phyloP scores from a whole-genome alignment of 2,888 invertebrate genomes.

The Danaus chrysippus region DNA sequence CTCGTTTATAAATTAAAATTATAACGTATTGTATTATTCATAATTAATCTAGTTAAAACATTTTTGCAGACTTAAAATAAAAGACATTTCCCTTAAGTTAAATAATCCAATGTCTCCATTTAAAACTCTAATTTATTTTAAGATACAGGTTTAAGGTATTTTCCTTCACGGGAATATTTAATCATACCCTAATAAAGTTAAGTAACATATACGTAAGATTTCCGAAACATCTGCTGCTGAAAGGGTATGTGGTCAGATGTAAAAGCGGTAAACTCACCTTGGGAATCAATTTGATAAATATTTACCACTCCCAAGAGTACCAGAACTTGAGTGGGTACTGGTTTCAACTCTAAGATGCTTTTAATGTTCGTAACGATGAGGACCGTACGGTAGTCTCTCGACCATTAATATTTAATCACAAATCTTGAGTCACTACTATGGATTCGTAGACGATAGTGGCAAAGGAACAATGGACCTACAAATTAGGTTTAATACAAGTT shows the following conservation, averaged over 20 bases:
- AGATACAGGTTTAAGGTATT: too few species aligned
- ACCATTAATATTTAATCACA: constrained; percentile 28
- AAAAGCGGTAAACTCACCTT: constrained; percentile 61
- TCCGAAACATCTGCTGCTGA: constrained; percentile 66
- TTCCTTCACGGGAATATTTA: constrained; percentile 2
- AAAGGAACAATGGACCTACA: constrained; percentile 3
- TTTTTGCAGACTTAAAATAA: too few species aligned
- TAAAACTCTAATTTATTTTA: too few species aligned
- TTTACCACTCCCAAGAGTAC: constrained; percentile 55
- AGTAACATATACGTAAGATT: constrained; percentile 39
- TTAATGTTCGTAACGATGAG: constrained; percentile 40
- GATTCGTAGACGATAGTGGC: constrained; percentile 7
- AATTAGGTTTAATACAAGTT: neutral
- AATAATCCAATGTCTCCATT: too few species aligned
- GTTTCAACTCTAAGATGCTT: constrained; percentile 42
- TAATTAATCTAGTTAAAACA: too few species aligned
- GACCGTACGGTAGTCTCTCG: constrained; percentile 19
- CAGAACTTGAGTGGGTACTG: constrained; percentile 29
- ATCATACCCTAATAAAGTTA: constrained; percentile 40
- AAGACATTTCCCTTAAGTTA: too few species aligned
- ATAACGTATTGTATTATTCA: too few species aligned
- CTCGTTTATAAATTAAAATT: too few species aligned
- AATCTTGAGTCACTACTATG: constrained; percentile 18
- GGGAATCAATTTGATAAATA: constrained; percentile 73
- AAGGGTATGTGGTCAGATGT: constrained; percentile 70